A percentile compares a stretch with the other conserved stretches of the same genome.
phyloP scores from a whole-genome alignment of 2,113 vertebrate genomes.

The Zapus hudsonius region DNA sequence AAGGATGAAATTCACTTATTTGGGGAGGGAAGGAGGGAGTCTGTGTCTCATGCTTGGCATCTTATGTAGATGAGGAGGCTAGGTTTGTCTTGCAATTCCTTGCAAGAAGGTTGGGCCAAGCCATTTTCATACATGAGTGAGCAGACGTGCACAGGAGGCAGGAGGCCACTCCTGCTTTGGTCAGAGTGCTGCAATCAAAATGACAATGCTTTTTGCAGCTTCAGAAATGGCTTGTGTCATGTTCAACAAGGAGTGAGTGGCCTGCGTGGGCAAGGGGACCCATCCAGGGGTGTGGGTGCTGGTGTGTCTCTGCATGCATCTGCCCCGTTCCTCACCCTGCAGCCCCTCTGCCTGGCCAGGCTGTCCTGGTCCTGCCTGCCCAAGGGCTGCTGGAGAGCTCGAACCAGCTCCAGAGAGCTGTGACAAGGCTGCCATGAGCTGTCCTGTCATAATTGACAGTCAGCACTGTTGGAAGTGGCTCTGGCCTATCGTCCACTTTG shows the following conservation, averaged over 20 bases:
- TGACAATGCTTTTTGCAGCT: fast-evolving
- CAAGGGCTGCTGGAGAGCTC: fast-evolving
- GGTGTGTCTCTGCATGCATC: neutral
- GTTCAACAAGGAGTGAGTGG: neutral
- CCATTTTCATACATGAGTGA: fast-evolving
- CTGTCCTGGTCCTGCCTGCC: fast-evolving
- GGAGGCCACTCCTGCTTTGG: too few relatives aligned
- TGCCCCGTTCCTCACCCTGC: neutral
- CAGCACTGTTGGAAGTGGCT: neutral
- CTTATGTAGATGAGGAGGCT: too few relatives aligned
- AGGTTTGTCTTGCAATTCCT: neutral
- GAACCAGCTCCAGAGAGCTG: neutral
- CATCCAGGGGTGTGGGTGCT: fast-evolving
- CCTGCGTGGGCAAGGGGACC: fast-evolving
- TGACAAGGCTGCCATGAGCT: neutral
- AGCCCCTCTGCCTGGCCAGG: neutral
- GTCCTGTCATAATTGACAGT: neutral
- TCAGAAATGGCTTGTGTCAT: neutral
- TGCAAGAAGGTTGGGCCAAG: neutral
- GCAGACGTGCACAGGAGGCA: neutral
- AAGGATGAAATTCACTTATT: neutral
- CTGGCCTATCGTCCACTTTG: neutral
- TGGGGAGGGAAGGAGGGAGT: too few relatives aligned
- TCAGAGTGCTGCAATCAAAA: neutral
- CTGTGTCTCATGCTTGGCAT: too few relatives aligned